Evolutionary conservation across 2,797 vertebrate species (phyloP), one percentile per base, ranked within the genome.

Genomic region (Dallia pectoralis): DNA sequence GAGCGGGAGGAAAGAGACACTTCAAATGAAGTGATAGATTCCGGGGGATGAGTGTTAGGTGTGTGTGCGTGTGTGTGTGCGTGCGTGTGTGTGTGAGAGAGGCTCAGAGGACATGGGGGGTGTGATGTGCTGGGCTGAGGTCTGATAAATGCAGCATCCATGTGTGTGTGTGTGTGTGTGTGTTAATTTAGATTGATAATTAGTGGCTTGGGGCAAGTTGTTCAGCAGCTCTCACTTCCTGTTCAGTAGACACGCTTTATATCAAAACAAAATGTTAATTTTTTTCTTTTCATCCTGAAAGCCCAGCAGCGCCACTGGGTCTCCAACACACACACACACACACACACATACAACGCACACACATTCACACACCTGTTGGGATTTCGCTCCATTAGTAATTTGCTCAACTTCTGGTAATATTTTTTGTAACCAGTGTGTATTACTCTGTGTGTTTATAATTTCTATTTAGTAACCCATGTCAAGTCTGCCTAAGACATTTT

Each of bases 221-320:
- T 94, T 95, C 96, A 93, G 92, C 93, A 94, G 91, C 87, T 84
- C 87, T 88, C 86, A 93, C 93, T 98, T 98, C 96, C 95, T 97
- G 93, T 92, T 86, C 83, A 79, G 81, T 74, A 77, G 78, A 84
- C 48, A 92, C 86, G 90, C 86, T 91, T 91, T 70, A 69, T 83
- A 81, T 67, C 33, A 44, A 76, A 78, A 77, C 64, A 25, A 72
- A 74, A 75, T 56, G 66, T 72, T 73, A 75, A 77, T 80, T 80
- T 79, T 66, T 72, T 66, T 81, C 87, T 90, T 81, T 70, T 33
- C 30, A 88, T 89, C 84, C 90, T 76, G 81, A 86, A 79, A 84
- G 80, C 70, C 80, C 44, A 11, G 3, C 36, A 73, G 73, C 63
- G 86, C 91, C 89, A 86, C 86, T 91, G 82, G 81, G 82, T 86